Base-by-base conservation (phyloP, 2,888 invertebrate species). In the Drosophila parthenogenetica region DNA sequence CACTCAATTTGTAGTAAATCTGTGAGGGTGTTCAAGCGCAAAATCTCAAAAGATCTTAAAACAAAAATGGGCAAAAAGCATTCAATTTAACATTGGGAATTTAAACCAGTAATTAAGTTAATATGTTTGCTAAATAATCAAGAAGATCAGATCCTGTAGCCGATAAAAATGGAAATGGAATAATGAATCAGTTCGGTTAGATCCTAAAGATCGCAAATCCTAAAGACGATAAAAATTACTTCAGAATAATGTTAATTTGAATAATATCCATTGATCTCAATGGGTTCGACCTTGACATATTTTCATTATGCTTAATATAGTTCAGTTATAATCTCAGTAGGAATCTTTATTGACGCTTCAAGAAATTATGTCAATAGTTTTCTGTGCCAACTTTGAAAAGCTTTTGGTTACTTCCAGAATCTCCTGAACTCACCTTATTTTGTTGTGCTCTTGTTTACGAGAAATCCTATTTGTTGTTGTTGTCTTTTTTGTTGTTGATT, bases 251-350 rank as follows among this genome's bases (percentile, higher is more conserved):
- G 1, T 4, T 10, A 1, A n/a, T 43, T 13, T 22, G 5, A 29
- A 29, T 22, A 13, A 25, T 7, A 14, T 8, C 8, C 14, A 14
- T 16, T 17, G 1, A 5, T 11, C 13, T 14, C 22, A 3, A 7
- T 16, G 0, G 0, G 0, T 43, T 22, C 5, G 57, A 63, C 69
- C 71, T 70, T 70, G 71, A 64, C 51, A 48, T 11, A 45, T 59
- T 59, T 51, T 5, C 37, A 7, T 0, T 5, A 5, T 32, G 16
- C 11, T 32, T 32, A 0, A 16, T 32, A 16, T 3, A 48, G 1
- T 5, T 29, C 2, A 11, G 48, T 16, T 4, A 29, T 29, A n/a
- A 46, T 10, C 25, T 25, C 2, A 14, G 13, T 17, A 32, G 1
- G 19, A 14, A n/a, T n/a, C 11, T 16, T 25, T 3, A 2, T 13